Base-by-base conservation (phyloP, 1,140 invertebrate species). In the Elysia chlorotica region DNA sequence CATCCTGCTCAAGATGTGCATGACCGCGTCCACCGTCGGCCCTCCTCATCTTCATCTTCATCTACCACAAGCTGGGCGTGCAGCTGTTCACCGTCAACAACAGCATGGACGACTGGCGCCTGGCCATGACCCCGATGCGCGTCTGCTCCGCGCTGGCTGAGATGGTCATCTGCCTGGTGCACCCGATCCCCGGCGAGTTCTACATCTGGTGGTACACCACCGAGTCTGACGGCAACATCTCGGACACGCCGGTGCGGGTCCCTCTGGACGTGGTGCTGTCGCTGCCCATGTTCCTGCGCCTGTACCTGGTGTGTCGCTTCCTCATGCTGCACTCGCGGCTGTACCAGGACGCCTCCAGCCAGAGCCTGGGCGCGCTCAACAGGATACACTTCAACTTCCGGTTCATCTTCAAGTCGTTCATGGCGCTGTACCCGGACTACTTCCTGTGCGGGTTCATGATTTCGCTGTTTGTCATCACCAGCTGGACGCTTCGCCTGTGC, bases 381-480 rank as follows among this genome's bases (percentile, higher is more conserved):
- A 74, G 82, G 19, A 85, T 87, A 38, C 77, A 85, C 68, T 85
- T 86, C 62, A 86, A 85, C 73, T 86, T 86, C 66, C 66, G 80
- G 28, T 87, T 87, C 77, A 84, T 87, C 25, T 86, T 87, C 74
- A 87, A 87, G 74, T 86, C 86, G 23, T 73, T 87, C 19, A 87
- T 87, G 86, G 80, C 81, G n/a, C 74, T 87, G 19, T 81, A 86
- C 72, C 83, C 86, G 19, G 86, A 84, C 63, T 85, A 86, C 74
- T 80, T 86, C 17, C 76, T 87, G 10, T 65, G 74, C n/a, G 61
- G 86, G 0, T 80, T 87, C 38, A 86, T 85, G 78, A 28, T 83
- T n/a, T 59, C 74, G 5, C 67, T 83, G 25, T 84, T 86, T 63
- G 36, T 86, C 23, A 74, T 86, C 17, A 78, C 83, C 25, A 84